Conservation (phyloP, 1,140 invertebrate genomes). For the Caenorhabditis latens region DNA sequence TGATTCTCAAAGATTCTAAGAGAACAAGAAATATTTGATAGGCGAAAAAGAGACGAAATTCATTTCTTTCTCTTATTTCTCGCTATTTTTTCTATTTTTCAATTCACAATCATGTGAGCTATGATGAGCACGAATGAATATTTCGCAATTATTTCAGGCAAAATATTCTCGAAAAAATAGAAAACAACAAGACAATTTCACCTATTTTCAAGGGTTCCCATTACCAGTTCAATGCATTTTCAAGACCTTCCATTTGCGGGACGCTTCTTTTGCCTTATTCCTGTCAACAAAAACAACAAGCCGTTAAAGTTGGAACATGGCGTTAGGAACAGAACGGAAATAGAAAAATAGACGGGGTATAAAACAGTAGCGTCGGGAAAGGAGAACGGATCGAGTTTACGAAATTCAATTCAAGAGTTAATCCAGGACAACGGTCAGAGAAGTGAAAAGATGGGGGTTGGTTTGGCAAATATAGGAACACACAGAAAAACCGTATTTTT, state of each 20-base stretch:
- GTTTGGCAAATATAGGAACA: slow-evolving; percentile 11
- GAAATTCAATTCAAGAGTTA: not conserved
- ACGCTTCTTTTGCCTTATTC: not conserved
- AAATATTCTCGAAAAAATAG: not conserved
- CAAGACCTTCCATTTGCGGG: not conserved
- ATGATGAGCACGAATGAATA: slow-evolving; percentile 19
- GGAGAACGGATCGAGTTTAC: not conserved
- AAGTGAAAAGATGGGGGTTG: not conserved
- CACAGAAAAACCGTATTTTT: slow-evolving; percentile 46
- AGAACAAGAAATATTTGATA: slow-evolving; percentile 17
- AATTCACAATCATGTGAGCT: slow-evolving; percentile 5
- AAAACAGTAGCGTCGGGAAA: not conserved
- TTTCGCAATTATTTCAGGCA: not conserved
- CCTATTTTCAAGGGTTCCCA: not conserved
- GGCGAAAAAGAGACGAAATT: not conserved
- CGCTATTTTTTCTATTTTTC: not conserved
- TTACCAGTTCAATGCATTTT: slow-evolving; percentile 19
- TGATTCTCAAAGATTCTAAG: not conserved
- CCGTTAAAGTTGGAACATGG: slow-evolving; percentile 1
- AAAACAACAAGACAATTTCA: not conserved
- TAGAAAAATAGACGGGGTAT: slow-evolving; percentile 2
- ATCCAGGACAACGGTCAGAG: not conserved
- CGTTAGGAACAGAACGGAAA: not conserved
- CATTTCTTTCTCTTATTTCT: not conserved
- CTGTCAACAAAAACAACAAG: slow-evolving; percentile 22